Evolutionary conservation across 1,140 invertebrate genomes (phyloP).

Genomic region (Paralvinella palmiformis): DNA sequence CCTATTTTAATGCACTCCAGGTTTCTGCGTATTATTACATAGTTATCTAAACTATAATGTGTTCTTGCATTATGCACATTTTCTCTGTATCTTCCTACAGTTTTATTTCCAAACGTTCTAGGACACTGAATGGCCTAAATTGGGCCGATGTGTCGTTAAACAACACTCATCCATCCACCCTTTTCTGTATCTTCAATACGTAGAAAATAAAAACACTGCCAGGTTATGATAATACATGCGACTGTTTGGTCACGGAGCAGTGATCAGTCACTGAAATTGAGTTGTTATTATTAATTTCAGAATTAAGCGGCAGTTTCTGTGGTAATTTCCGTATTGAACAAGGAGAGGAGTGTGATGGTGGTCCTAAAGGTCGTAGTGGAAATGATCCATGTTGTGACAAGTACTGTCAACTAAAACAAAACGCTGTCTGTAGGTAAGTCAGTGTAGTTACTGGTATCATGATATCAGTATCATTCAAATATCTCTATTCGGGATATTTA

Average conservation of each 20-base stretch:
- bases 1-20: constrained; percentile 6
- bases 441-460: neutral
- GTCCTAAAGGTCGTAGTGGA: constrained; percentile 83
- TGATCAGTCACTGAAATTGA: neutral
- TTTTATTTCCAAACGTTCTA: no score
- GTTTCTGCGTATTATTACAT: constrained; percentile 1
- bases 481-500: neutral
- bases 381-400: constrained; percentile 88
- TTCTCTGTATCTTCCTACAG: no score
- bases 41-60: no score
- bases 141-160: no score
- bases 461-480: neutral
- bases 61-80: no score
- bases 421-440: constrained; percentile 65
- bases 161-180: no score
- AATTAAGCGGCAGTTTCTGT: constrained; percentile 90
- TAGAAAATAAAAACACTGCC: neutral
- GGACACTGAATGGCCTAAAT: no score
- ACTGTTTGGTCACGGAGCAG: neutral
- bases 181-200: no score
- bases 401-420: constrained; percentile 78
- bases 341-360: constrained; percentile 90
- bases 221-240: neutral
- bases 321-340: constrained; percentile 88
- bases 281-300: constrained; percentile 35